These are phyloP conservation scores for Uromys caudimaculatus DNA, from an alignment of 2,797 vertebrate genomes.

Conservation along the genomic window DNA sequence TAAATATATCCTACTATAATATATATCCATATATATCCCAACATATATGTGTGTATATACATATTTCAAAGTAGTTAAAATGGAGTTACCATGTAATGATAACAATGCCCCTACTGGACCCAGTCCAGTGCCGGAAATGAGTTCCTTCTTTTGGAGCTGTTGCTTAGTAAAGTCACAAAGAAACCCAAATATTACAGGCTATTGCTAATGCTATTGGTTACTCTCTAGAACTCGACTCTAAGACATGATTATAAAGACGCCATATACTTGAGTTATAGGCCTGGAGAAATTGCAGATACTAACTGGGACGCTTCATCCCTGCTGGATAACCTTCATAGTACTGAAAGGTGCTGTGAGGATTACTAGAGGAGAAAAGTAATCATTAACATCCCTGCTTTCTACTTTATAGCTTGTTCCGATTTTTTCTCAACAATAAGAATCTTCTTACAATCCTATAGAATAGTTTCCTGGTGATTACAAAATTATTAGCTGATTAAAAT, in stretches of 20 bases:
- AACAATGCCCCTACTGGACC: background rate
- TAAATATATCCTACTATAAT: background rate
- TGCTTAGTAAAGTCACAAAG: background rate
- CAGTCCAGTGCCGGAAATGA: background rate
- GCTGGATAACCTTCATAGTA: background rate
- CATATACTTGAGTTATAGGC: background rate
- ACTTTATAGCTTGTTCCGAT: background rate
- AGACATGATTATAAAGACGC: background rate
- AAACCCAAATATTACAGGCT: background rate
- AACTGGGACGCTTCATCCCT: background rate
- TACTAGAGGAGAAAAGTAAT: background rate
- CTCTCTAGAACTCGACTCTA: background rate
- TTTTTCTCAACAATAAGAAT: background rate
- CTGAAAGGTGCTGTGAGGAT: background rate
- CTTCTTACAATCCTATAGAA: background rate
- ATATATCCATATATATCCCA: background rate
- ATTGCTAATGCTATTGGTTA: background rate
- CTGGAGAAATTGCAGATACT: background rate
- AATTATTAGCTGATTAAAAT: background rate
- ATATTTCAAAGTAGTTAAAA: background rate
- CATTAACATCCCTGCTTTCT: background rate
- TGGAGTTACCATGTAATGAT: background rate
- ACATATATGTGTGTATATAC: background rate
- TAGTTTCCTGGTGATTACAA: background rate
- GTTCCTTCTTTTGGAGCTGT: background rate